phyloP scores from a whole-genome alignment of 1,140 invertebrate genomes.

The Scaptomyza montana region DNA sequence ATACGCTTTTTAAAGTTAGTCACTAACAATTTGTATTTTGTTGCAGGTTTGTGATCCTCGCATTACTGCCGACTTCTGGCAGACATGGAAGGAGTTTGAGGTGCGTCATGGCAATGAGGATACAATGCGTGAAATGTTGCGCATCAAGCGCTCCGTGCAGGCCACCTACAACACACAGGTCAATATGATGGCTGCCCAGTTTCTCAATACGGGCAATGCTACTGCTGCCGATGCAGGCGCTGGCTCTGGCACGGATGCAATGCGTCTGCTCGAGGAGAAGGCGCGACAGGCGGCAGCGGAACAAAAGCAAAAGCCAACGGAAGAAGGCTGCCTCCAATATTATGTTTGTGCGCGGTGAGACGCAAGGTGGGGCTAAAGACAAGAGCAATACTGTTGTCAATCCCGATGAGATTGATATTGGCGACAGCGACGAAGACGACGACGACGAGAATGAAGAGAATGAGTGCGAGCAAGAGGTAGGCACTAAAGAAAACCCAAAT shows the following conservation, averaged over 20 bases:
- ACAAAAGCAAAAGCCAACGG: conserved; percentile 57
- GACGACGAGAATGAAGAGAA: conserved; percentile 88
- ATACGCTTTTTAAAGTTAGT: too few species aligned
- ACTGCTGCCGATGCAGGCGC: conserved; percentile 88
- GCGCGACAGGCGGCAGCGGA: conserved; percentile 85
- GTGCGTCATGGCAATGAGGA: conserved; percentile 99
- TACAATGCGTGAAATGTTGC: conserved; percentile 99
- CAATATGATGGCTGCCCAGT: conserved; percentile 99
- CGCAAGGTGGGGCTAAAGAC: conserved; percentile 90
- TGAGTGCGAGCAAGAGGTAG: conserved; percentile 86
- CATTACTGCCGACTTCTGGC: conserved; percentile 97
- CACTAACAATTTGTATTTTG: not conserved
- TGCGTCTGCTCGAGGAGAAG: conserved; percentile 93
- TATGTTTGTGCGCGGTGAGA: conserved; percentile 93
- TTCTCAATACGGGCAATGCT: conserved; percentile 90
- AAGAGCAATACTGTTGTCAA: conserved; percentile 88
- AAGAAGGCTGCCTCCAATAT: conserved; percentile 86
- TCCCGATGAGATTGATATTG: conserved; percentile 97
- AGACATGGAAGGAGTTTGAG: conserved; percentile 99
- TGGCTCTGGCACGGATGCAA: conserved; percentile 92
- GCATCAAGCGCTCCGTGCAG: conserved; percentile 98
- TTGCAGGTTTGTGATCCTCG: conserved; percentile 96
- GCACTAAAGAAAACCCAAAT: conserved; percentile 83
- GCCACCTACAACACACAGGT: conserved; percentile 98
- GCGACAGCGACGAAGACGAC: conserved; percentile 91